Evolutionary conservation across 2,797 vertebrate species (phyloP).

Genomic region (Staurois parvus): DNA sequence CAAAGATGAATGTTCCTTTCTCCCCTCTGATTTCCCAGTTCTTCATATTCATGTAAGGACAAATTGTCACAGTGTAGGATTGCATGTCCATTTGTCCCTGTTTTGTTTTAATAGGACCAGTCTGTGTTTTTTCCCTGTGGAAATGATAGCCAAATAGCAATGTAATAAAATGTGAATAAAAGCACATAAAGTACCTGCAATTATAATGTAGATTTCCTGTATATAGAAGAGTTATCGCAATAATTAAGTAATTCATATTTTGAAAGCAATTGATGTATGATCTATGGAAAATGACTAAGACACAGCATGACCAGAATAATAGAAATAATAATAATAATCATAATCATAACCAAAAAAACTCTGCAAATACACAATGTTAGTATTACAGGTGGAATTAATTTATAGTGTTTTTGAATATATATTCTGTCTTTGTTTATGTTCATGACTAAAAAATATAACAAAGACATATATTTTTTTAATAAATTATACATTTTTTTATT

Average conservation of each 20-base stretch:
- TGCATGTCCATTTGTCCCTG: conserved; percentile 51
- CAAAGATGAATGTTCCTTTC: conserved; percentile 62
- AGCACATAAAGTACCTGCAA: conserved; percentile 52
- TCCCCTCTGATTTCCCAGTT: conserved; percentile 55
- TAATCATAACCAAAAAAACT: no score
- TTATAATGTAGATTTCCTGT: conserved; percentile 54
- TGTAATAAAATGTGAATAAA: conserved; percentile 40
- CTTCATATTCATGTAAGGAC: conserved; percentile 63
- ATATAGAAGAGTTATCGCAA: neutral
- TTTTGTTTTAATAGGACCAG: conserved; percentile 63
- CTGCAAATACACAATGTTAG: no score
- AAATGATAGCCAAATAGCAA: conserved; percentile 58
- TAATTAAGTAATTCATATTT: neutral
- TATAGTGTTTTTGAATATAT: no score
- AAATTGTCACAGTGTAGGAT: conserved; percentile 61
- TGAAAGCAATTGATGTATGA: neutral
- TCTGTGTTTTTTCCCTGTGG: conserved; percentile 54
- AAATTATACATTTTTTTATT: no score
- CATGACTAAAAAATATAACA: no score
- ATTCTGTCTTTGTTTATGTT: no score
- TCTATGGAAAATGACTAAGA: neutral
- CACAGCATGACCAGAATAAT: no score
- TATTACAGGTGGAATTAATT: no score
- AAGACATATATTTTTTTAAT: no score
- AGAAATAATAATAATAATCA: no score